These are phyloP conservation scores for Drosophila ustulata DNA, from an alignment of 2,888 invertebrate species.

Conservation along the genomic window DNA sequence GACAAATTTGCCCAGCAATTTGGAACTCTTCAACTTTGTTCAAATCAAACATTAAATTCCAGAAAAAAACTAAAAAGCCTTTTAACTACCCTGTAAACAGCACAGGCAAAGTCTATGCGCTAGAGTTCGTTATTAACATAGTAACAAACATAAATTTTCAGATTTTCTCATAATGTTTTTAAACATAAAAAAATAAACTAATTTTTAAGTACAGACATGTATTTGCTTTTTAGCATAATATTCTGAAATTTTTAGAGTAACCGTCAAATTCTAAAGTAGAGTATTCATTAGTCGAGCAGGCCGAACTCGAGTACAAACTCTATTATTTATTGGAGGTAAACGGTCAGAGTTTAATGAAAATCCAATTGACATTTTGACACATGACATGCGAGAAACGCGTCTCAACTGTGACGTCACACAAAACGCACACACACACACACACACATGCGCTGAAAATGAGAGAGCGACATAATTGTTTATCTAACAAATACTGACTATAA, in stretches of 20 bases:
- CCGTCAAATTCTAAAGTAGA: background rate
- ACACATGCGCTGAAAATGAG: no score
- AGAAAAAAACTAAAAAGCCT: constrained; percentile 9
- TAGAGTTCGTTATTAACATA: background rate
- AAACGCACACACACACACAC: no score
- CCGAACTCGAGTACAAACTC: background rate
- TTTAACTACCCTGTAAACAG: constrained; percentile 6
- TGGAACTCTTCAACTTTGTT: constrained; percentile 17
- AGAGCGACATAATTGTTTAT: constrained; percentile 11
- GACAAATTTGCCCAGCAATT: constrained; percentile 12
- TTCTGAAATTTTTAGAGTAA: no score
- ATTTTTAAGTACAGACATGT: background rate
- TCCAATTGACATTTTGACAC: constrained; percentile 20
- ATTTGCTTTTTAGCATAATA: background rate
- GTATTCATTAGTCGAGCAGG: constrained; percentile 1
- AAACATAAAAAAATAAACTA: no score
- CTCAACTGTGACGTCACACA: constrained; percentile 13
- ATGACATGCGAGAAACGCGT: constrained; percentile 14
- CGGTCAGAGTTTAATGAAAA: constrained; percentile 30
- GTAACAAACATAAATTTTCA: background rate
- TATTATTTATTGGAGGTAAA: constrained; percentile 16
- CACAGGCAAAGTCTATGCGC: background rate
- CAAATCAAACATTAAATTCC: constrained; percentile 14
- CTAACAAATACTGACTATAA: constrained; percentile 20
- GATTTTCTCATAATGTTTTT: background rate